These are phyloP conservation scores for Danio rerio DNA, from an alignment of 2,113 vertebrate species.

Conservation along the genomic window GRCz12tu NC_133189.1:54934001-54934500, in stretches of 20 bases:
- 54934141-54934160: background rate
- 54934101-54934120: background rate
- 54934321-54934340: conserved; percentile 23
- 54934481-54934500: background rate
- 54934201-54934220: background rate
- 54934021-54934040: background rate
- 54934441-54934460: conserved; percentile 51
- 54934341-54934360: background rate
- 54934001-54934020: too few relatives aligned
- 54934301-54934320: conserved; percentile 27
- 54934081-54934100: background rate
- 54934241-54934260: conserved; percentile 18
- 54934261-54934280: conserved; percentile 31
- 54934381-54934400: background rate
- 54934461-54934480: conserved; percentile 41
- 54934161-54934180: background rate
- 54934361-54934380: conserved; percentile 24
- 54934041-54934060: background rate
- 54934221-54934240: conserved; percentile 24
- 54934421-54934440: conserved; percentile 17
- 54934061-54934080: background rate
- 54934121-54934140: background rate
- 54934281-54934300: conserved; percentile 6
- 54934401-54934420: background rate
- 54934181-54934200: background rate